Conservation (phyloP, 2,797 vertebrate species). For the Myoxocephalus aenaeus region DNA sequence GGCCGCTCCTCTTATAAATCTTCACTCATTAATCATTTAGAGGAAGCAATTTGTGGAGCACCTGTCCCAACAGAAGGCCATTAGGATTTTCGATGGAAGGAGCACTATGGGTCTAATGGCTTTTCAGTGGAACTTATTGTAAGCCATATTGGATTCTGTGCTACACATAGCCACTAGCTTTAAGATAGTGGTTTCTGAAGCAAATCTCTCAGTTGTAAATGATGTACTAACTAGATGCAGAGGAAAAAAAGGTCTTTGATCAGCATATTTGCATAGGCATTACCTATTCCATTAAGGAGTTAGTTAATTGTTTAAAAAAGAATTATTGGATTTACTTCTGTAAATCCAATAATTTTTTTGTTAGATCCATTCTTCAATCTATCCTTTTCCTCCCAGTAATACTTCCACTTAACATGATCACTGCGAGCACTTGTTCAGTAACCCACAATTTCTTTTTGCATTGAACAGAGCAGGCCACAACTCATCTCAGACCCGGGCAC, state of each 20-base stretch:
- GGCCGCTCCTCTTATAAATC: slow-evolving; percentile 68
- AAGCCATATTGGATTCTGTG: slow-evolving; percentile 80
- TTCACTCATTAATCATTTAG: slow-evolving; percentile 85
- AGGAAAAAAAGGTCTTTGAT: slow-evolving; percentile 13
- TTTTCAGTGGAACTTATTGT: slow-evolving; percentile 78
- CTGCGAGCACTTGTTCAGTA: slow-evolving; percentile 10
- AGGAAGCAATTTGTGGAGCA: slow-evolving; percentile 84
- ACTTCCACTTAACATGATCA: slow-evolving; percentile 29
- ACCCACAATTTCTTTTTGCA: slow-evolving; percentile 20
- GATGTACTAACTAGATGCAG: not conserved
- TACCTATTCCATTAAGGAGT: slow-evolving; percentile 7
- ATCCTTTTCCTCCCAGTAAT: not conserved
- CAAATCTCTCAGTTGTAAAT: slow-evolving; percentile 26
- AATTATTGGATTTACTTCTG: slow-evolving; percentile 31
- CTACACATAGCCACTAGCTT: slow-evolving; percentile 58
- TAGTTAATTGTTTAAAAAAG: slow-evolving; percentile 16
- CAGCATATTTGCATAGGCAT: slow-evolving; percentile 15
- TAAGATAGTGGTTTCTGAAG: slow-evolving; percentile 46
- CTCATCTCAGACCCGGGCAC: slow-evolving; percentile 33
- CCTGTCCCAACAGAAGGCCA: slow-evolving; percentile 83
- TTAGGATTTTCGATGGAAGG: slow-evolving; percentile 78
- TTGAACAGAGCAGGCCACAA: slow-evolving; percentile 10
- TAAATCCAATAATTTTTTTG: no score
- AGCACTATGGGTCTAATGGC: slow-evolving; percentile 78
- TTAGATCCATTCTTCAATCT: slow-evolving; percentile 1